A percentile compares a stretch with the other conserved stretches of the same genome.
Evolutionary conservation across 1,140 invertebrate species (phyloP).

Genomic region (Rhagoletis pomonella): DNA sequence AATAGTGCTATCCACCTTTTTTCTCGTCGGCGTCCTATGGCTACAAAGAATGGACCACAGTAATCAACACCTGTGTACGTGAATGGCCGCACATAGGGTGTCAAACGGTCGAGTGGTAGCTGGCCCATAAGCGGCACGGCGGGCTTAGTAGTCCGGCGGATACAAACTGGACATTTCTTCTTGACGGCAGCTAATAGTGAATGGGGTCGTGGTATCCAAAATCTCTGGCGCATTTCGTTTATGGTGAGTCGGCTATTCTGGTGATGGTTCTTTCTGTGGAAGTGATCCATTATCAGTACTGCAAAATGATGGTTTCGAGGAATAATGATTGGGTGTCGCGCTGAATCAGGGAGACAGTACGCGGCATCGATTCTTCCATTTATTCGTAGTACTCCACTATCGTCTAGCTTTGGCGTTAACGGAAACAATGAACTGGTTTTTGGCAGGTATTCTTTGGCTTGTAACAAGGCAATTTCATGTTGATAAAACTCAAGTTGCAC

Average conservation of each 20-base stretch:
- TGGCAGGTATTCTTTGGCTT: background rate
- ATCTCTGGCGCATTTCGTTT: conserved; percentile 52
- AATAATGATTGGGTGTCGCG: conserved; percentile 33
- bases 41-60: conserved; percentile 14
- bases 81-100: conserved; percentile 16
- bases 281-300: background rate
- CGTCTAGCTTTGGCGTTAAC: conserved; percentile 29
- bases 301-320: conserved; percentile 5
- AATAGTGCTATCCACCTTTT: conserved; percentile 10
- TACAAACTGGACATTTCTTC: background rate
- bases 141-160: background rate
- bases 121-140: background rate
- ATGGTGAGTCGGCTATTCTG: conserved; percentile 42
- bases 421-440: conserved; percentile 8
- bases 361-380: conserved; percentile 38
- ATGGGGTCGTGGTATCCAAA: conserved; percentile 45
- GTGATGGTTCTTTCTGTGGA: conserved; percentile 50
- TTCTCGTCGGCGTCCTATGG: background rate
- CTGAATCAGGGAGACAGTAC: background rate
- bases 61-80: conserved; percentile 8
- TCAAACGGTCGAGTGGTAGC: background rate
- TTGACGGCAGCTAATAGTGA: background rate
- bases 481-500: conserved; percentile 26
- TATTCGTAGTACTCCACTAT: background rate
- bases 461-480: background rate